These are phyloP conservation scores for Enchytraeus crypticus DNA, from an alignment of 2,888 invertebrate genomes.

Conservation along the genomic window DNA sequence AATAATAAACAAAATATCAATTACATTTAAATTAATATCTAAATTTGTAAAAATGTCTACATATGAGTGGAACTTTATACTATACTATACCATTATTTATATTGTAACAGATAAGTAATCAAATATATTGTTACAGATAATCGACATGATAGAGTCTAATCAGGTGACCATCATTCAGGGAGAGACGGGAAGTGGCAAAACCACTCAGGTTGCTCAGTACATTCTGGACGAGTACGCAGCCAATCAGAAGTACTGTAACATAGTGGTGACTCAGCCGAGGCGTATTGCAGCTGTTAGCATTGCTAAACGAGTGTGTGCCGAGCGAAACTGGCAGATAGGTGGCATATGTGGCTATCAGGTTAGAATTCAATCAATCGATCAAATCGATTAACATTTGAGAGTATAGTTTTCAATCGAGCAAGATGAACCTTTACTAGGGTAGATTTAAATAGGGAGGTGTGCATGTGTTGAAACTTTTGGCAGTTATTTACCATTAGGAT, in stretches of 20 bases:
- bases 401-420: too few species aligned
- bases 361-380: neutral
- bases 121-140: slow-evolving; percentile 54
- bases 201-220: slow-evolving; percentile 82
- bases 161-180: slow-evolving; percentile 78
- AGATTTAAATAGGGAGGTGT: too few species aligned
- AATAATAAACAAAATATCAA: too few species aligned
- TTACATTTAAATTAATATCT: too few species aligned
- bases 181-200: slow-evolving; percentile 87
- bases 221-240: slow-evolving; percentile 64
- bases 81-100: neutral
- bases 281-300: slow-evolving; percentile 86
- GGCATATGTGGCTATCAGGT: slow-evolving; percentile 83
- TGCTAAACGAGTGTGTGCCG: slow-evolving; percentile 71
- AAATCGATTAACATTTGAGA: too few species aligned
- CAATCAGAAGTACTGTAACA: slow-evolving; percentile 59
- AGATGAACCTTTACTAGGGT: too few species aligned
- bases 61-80: too few species aligned
- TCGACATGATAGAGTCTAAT: slow-evolving; percentile 67
- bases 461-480: too few species aligned
- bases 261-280: slow-evolving; percentile 81
- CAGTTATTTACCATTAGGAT: too few species aligned
- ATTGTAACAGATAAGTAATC: neutral
- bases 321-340: slow-evolving; percentile 73
- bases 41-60: too few species aligned